Evolutionary conservation across 2,888 invertebrate genomes (phyloP).

Genomic region (Margaritifera margaritifera): DNA sequence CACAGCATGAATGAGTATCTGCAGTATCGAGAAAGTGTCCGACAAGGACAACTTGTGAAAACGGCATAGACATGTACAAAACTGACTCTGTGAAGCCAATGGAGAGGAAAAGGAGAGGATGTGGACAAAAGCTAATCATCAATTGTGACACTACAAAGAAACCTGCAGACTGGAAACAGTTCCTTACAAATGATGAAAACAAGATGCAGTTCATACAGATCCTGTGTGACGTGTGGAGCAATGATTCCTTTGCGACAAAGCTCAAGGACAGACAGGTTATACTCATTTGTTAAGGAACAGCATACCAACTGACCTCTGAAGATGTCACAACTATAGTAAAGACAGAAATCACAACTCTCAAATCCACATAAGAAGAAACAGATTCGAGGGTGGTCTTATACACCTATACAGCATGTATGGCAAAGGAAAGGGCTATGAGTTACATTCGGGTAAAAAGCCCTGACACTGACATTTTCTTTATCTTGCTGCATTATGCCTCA

Average conservation of each 20-base stretch:
- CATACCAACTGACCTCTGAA: slow-evolving; percentile 10
- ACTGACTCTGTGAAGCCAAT: slow-evolving; percentile 5
- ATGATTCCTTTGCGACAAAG: too few relatives aligned
- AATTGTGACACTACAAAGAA: slow-evolving; percentile 10
- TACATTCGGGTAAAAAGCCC: slow-evolving; percentile 17
- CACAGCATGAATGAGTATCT: slow-evolving; percentile 8
- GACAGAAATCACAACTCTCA: slow-evolving; percentile 7
- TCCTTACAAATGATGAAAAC: slow-evolving; percentile 16
- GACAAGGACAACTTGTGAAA: slow-evolving; percentile 17
- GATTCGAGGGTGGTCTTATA: slow-evolving; percentile 21
- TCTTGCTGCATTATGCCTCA: slow-evolving; percentile 20
- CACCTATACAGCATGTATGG: slow-evolving; percentile 19
- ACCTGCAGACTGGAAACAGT: slow-evolving; percentile 19
- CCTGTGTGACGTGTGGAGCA: too few relatives aligned
- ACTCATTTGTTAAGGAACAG: slow-evolving; percentile 13
- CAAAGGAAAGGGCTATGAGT: slow-evolving; percentile 19
- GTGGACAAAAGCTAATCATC: slow-evolving; percentile 8
- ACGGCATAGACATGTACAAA: slow-evolving; percentile 16
- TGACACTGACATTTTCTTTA: slow-evolving; percentile 24
- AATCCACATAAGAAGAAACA: slow-evolving; percentile 21
- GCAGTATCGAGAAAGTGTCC: slow-evolving; percentile 7
- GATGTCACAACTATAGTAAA: slow-evolving; percentile 11
- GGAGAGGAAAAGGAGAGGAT: slow-evolving; percentile 11
- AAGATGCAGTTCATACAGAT: slow-evolving; percentile 11
- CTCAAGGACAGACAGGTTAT: slow-evolving; percentile 12